Percentiles rank a stretch among this genome's conserved stretches.
Evolutionary conservation across 2,797 vertebrate species (phyloP).

Genomic region (Rhinella marina): DNA sequence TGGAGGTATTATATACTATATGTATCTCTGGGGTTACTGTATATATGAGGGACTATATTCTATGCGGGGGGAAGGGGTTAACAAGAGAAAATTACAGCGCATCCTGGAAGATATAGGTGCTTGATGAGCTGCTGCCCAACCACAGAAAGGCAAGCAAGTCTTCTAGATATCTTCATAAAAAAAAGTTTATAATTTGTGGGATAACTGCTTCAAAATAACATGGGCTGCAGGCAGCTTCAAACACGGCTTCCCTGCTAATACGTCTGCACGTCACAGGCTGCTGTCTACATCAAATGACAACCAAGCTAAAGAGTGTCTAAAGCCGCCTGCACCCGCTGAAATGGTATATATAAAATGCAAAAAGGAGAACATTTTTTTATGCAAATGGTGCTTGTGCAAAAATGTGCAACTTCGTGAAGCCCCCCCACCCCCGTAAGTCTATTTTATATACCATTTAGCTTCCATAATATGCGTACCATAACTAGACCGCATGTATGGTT

Average conservation of each 20-base stretch:
- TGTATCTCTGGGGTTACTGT: too few species aligned
- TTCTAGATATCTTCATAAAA: background rate
- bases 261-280: background rate
- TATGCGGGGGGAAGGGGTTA: too few species aligned
- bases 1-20: too few species aligned
- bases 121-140: too few species aligned
- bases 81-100: too few species aligned
- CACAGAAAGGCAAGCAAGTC: background rate
- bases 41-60: too few species aligned
- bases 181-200: too few species aligned
- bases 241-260: background rate
- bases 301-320: background rate
- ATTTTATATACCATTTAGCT: background rate
- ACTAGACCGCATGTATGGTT: background rate
- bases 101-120: too few species aligned
- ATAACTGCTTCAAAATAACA: background rate
- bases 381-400: background rate
- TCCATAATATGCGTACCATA: background rate
- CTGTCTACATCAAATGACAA: background rate
- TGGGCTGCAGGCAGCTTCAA: constrained; percentile 6
- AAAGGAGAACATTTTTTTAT: background rate
- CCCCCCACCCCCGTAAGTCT: too few species aligned
- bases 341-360: background rate
- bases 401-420: too few species aligned
- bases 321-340: background rate